phyloP scores from a whole-genome alignment of 2,113 vertebrate genomes.

The Ursus arctos region DNA sequence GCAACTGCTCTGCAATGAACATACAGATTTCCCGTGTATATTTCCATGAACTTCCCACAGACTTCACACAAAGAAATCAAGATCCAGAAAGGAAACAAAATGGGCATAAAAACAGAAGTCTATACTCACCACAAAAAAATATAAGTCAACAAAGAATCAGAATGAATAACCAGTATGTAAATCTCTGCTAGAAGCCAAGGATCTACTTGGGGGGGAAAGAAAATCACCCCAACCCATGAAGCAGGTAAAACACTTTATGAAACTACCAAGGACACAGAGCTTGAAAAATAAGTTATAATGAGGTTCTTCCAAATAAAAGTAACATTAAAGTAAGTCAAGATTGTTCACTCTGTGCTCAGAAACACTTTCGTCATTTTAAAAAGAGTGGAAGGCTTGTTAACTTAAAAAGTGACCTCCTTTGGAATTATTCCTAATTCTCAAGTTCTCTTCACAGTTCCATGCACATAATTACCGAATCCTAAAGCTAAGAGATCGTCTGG shows the following conservation, averaged over 20 bases:
- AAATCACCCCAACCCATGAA: background rate
- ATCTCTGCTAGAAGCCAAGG: background rate
- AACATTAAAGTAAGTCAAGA: constrained; percentile 50
- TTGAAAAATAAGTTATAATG: constrained; percentile 19
- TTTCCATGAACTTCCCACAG: background rate
- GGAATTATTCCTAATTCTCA: constrained; percentile 22
- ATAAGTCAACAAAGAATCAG: background rate
- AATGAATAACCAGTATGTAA: background rate
- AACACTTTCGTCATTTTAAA: constrained; percentile 34
- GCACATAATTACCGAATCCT: background rate
- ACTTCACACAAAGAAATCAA: background rate
- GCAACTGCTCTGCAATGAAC: background rate
- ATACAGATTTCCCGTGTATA: background rate
- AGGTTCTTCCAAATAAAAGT: constrained; percentile 41
- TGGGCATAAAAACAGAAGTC: background rate
- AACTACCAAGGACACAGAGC: background rate
- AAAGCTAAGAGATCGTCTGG: background rate
- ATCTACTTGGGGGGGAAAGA: background rate
- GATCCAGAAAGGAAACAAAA: background rate
- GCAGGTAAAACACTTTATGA: background rate
- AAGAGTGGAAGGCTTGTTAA: constrained; percentile 20
- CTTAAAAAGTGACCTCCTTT: constrained; percentile 59
- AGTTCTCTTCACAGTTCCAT: background rate
- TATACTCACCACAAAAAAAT: background rate
- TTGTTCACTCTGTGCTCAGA: constrained; percentile 35